Conservation (phyloP, 2,888 invertebrate genomes). For the Leptinotarsa peninsularis region DNA sequence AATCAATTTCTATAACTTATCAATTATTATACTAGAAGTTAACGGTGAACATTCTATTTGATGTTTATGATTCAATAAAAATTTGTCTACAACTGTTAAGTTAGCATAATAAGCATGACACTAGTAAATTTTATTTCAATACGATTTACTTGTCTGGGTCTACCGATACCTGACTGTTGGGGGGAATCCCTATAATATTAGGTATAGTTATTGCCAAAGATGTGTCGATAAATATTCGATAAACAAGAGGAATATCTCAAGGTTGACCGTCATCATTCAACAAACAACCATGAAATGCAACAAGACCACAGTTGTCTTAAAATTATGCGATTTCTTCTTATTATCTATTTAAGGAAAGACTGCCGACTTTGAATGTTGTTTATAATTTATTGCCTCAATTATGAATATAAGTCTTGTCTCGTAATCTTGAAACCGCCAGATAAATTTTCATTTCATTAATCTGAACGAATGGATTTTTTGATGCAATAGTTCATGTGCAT, state of each 20-base stretch:
- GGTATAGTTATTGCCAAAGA: too few relatives aligned
- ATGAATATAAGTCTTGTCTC: neutral
- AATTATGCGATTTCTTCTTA: neutral
- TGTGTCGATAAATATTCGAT: neutral
- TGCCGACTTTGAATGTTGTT: neutral
- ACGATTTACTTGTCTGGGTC: too few relatives aligned
- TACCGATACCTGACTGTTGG: too few relatives aligned
- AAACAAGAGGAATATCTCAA: neutral
- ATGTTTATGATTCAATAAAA: too few relatives aligned
- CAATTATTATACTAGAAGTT: too few relatives aligned
- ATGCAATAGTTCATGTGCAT: too few relatives aligned
- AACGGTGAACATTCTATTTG: too few relatives aligned
- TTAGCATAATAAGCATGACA: too few relatives aligned
- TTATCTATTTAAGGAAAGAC: neutral
- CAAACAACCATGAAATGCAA: neutral
- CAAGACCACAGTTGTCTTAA: neutral
- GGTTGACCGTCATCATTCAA: neutral
- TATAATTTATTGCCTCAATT: neutral
- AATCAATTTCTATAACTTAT: too few relatives aligned
- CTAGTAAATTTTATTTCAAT: too few relatives aligned
- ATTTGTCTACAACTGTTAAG: too few relatives aligned
- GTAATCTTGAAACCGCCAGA: neutral
- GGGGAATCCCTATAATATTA: too few relatives aligned
- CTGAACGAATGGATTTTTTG: neutral
- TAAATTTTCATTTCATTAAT: neutral